phyloP scores from a whole-genome alignment of 2,888 invertebrate species.

The Acleris sparsana region DNA sequence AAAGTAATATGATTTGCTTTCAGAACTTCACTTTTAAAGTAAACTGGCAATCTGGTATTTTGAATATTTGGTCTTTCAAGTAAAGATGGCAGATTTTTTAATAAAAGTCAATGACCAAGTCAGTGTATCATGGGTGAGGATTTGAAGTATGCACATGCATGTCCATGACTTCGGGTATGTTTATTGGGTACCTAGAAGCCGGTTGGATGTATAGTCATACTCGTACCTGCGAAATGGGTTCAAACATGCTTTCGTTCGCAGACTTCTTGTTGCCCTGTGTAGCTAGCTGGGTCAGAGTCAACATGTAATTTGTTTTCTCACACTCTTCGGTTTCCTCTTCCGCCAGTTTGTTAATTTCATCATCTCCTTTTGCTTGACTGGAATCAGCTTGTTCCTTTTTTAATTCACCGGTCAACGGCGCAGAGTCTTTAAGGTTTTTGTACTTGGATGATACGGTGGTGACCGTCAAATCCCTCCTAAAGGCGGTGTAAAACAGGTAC shows the following conservation, averaged over 20 bases:
- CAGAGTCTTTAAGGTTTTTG: conserved; percentile 56
- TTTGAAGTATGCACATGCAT: too few relatives aligned
- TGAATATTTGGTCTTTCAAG: too few relatives aligned
- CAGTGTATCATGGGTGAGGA: too few relatives aligned
- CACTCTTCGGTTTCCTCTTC: conserved; percentile 62
- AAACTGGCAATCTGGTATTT: too few relatives aligned
- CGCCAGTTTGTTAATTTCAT: conserved; percentile 44
- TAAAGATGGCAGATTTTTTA: too few relatives aligned
- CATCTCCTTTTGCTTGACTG: conserved; percentile 45
- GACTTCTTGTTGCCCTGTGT: conserved; percentile 47
- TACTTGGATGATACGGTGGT: conserved; percentile 82
- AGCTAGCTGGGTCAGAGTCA: conserved; percentile 86
- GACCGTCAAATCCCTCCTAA: conserved; percentile 83
- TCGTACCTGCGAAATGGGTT: conserved; percentile 85
- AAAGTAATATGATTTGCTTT: too few relatives aligned
- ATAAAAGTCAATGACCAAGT: too few relatives aligned
- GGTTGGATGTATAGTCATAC: background rate
- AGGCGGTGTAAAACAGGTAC: conserved; percentile 85
- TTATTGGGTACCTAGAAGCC: too few relatives aligned
- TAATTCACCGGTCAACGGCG: conserved; percentile 45
- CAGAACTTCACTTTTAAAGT: too few relatives aligned
- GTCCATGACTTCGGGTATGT: too few relatives aligned
- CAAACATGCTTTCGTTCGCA: conserved; percentile 76
- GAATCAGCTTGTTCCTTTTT: conserved; percentile 46
- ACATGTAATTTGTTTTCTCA: conserved; percentile 86